Base-by-base conservation (phyloP, 2,888 invertebrate species). In the Liodrosophila aerea region DNA sequence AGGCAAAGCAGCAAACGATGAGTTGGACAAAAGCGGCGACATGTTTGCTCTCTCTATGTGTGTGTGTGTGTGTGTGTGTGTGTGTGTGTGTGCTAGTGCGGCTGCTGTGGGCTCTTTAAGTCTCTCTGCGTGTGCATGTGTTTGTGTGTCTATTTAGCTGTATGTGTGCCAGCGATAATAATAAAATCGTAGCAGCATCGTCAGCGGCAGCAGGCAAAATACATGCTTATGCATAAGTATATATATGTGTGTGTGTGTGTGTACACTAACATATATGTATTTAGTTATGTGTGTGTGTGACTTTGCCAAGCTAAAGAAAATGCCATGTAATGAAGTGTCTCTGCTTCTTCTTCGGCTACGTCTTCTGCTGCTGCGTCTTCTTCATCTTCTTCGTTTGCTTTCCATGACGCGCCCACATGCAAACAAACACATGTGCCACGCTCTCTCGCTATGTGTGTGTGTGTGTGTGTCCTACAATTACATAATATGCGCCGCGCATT, bases 401-500 rank as follows among this genome's bases (percentile, higher is more conserved):
- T 47, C 49, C 41, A 49, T 46, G 49, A 46, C 49, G 43, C 45
- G 53, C 53, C 58, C 59, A 34, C 51, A 45, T 31, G 9, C 8
- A 45, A 5, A 45, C 36, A 41, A 7, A 51, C 9, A 31, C 34
- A 49, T 16, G 53, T 43, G 58, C 37, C 45, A 13, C 53, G 22
- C 12, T 51, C 29, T 45, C 45, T 52, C 36, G 7, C 7, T 30
- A 15, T 8, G 5, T 57, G 34, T 49, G 33, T 45, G 46, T 53
- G 33, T 62, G 51, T 64, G 59, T 64, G 63, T 82, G 78, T 54
- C 60, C 68, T 36, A 77, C 85, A 78, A 78, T 78, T 85, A 78
- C 85, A 78, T 78, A 78, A 78, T 85, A 78, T 82, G 82, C 85
- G 81, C 76, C 64, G 84, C 84, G 77, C 77, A 78, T 73, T 61